These are phyloP conservation scores for Watsonalla binaria DNA, from an alignment of 2,888 invertebrate species.

Conservation along the genomic window DNA sequence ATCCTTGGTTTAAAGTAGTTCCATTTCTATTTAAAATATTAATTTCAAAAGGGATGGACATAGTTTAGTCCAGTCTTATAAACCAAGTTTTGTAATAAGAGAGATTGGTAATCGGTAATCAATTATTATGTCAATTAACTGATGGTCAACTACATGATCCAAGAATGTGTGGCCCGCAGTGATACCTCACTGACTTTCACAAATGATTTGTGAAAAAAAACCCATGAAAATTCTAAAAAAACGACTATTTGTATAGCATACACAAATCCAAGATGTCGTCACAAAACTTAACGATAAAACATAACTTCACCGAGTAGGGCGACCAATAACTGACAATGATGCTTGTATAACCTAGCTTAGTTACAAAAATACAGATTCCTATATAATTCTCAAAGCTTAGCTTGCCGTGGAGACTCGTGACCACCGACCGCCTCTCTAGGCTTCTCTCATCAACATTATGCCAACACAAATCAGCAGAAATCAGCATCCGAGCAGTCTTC, in stretches of 20 bases:
- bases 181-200: too few relatives aligned
- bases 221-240: too few relatives aligned
- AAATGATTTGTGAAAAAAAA: too few relatives aligned
- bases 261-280: conserved; percentile 9
- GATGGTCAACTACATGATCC: too few relatives aligned
- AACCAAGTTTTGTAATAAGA: too few relatives aligned
- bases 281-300: conserved; percentile 55
- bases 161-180: too few relatives aligned
- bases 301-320: conserved; percentile 45
- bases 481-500: conserved; percentile 70
- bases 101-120: too few relatives aligned
- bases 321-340: conserved; percentile 42
- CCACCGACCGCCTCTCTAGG: conserved; percentile 62
- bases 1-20: too few relatives aligned
- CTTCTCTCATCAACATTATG: conserved; percentile 26
- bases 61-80: too few relatives aligned
- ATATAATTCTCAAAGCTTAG: conserved; percentile 69
- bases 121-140: too few relatives aligned
- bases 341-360: conserved; percentile 53
- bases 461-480: conserved; percentile 34
- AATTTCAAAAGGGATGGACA: too few relatives aligned
- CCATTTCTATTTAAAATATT: too few relatives aligned
- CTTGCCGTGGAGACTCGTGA: conserved; percentile 70
- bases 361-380: conserved; percentile 75
- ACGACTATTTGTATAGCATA: conserved; percentile 2